Conservation (phyloP, 2,113 vertebrate species). For the Hipposideros armiger region DNA sequence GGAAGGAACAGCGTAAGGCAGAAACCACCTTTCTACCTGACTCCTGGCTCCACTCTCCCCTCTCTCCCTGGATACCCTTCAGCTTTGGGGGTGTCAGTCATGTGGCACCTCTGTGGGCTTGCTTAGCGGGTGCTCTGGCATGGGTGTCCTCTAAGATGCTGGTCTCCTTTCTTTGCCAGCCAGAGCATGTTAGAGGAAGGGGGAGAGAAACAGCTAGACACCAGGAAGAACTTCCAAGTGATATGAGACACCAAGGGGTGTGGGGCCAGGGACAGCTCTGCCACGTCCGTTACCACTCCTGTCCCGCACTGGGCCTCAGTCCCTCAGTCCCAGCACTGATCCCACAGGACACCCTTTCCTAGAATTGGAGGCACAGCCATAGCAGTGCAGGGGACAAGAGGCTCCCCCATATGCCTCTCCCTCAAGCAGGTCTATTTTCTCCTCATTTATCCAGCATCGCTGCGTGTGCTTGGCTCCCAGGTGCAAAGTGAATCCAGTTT, state of each 20-base stretch:
- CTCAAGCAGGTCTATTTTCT: neutral
- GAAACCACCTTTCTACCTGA: neutral
- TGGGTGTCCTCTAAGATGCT: fast-evolving
- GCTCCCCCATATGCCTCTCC: neutral
- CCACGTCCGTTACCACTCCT: neutral
- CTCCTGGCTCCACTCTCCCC: neutral
- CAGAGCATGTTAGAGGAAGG: neutral
- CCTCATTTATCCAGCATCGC: neutral
- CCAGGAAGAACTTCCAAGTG: neutral
- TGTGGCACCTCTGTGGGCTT: neutral
- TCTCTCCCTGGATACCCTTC: too few relatives aligned
- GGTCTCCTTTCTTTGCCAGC: neutral
- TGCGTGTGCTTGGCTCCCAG: fast-evolving
- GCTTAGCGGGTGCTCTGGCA: too few relatives aligned
- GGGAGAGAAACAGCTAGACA: neutral
- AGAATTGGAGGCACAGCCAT: neutral
- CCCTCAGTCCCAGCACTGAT: neutral
- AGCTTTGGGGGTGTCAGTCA: neutral
- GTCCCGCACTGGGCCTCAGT: fast-evolving
- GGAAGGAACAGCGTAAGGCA: neutral
- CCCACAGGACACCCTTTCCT: neutral
- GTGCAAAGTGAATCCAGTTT: neutral
- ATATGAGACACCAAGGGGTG: neutral
- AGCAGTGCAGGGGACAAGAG: neutral
- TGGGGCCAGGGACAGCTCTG: neutral